A percentile compares a stretch with the other conserved stretches of the same genome.
Conservation (phyloP, 2,888 invertebrate genomes). For the Nycteola revayana region DNA sequence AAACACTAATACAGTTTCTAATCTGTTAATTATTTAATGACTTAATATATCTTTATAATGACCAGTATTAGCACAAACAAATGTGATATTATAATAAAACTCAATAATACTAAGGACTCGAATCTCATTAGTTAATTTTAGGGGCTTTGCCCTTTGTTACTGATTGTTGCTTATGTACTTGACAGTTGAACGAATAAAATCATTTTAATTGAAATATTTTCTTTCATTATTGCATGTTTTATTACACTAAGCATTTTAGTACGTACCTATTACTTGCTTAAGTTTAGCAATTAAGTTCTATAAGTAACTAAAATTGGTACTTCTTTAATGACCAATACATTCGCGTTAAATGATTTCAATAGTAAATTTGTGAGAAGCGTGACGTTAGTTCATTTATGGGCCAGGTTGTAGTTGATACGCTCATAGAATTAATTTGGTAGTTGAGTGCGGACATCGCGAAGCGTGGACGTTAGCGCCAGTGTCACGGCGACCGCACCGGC, state of each 20-base stretch:
- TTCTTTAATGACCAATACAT: too few species aligned
- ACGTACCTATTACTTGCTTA: too few species aligned
- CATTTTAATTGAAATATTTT: too few species aligned
- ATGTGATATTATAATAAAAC: constrained; percentile 13
- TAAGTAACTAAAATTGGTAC: too few species aligned
- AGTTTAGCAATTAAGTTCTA: too few species aligned
- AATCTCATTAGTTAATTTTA: not conserved
- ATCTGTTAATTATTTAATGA: constrained; percentile 3
- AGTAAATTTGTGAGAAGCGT: constrained; percentile 28
- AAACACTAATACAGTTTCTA: not conserved
- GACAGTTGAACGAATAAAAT: constrained; percentile 2
- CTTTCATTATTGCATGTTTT: too few species aligned
- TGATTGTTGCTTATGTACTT: constrained; percentile 17
- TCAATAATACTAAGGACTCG: constrained; percentile 2
- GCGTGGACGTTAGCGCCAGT: constrained; percentile 26
- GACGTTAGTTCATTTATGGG: constrained; percentile 47
- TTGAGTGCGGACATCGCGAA: constrained; percentile 19
- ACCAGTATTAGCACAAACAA: constrained; percentile 25
- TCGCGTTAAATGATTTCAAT: constrained; percentile 13
- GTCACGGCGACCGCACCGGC: constrained; percentile 27
- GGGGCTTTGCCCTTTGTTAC: constrained; percentile 3
- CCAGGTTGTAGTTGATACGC: constrained; percentile 54
- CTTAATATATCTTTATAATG: constrained; percentile 1
- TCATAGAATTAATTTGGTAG: constrained; percentile 62
- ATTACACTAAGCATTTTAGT: too few species aligned